Base-by-base conservation (phyloP, 2,797 vertebrate genomes). In the Sebastes oblongus region DNA sequence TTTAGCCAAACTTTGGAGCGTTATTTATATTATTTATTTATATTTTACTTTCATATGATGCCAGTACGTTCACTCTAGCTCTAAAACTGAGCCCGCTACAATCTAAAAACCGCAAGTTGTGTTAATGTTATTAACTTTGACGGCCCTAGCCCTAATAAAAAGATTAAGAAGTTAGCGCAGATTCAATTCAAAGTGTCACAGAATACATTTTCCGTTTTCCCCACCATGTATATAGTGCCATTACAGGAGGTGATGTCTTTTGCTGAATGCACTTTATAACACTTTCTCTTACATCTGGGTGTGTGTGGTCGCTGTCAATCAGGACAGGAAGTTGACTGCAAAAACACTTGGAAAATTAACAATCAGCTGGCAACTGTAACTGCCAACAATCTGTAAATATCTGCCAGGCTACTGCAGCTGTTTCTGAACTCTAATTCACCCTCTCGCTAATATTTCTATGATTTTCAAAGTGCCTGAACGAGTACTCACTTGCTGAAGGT, bases 401-500 rank as follows among this genome's bases (percentile, higher is more conserved):
- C 56, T 24, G 16, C 27, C 46, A 36, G 60, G 24, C 50, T 27
- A 3, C 30, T 30, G 55, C 22, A 25, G 54, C 52, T 5, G 42
- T 16, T 59, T 66, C 2, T 36, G 22, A 78, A 56, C 50, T 65
- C 20, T 3, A 1, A 6, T 58, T 66, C 36, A 29, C 46, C 25
- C 60, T 32, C 20, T 27, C 3, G 1, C 9, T 10, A 34, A 64
- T 4, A 27, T 25, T 52, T 59, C 12, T 6, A 5, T 2, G 7
- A 24, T 14, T 65, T 60, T 52, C 29, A 30, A 66, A 39, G 50
- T 7, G 5, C 3, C 46, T 3, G n/a, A 62, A 22, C 5, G 30
- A 16, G 24, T 42, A 96, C 98, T 94, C 95, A 99, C 98, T 94
- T 98, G 98, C 98, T 99, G 93, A 99, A 99, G 89, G 93, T 97